These are phyloP conservation scores for Ernsta delagoae DNA, from an alignment of 2,888 invertebrate genomes.

Conservation along the genomic window DNA sequence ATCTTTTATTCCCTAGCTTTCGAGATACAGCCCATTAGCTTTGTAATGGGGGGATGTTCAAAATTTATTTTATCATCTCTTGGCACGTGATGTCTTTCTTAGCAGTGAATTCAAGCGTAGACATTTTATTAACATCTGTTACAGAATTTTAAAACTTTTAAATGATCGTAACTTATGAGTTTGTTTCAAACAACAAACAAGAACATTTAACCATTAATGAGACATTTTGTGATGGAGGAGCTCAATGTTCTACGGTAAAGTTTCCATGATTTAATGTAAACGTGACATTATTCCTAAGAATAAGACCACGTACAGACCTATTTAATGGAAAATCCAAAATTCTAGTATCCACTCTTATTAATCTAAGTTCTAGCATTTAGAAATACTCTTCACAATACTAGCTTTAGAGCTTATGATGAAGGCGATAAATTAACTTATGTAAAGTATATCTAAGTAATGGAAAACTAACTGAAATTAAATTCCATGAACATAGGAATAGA, in stretches of 20 bases:
- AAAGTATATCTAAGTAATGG: no score
- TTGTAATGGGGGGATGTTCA: constrained; percentile 79
- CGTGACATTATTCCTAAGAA: no score
- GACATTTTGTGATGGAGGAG: background rate
- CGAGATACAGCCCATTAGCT: constrained; percentile 83
- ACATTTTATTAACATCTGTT: constrained; percentile 40
- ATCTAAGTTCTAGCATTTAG: no score
- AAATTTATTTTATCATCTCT: constrained; percentile 84
- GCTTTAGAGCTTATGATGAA: no score
- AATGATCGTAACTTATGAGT: constrained; percentile 4
- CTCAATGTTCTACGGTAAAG: background rate
- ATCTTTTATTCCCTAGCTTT: constrained; percentile 82
- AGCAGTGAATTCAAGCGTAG: constrained; percentile 49
- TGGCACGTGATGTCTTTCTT: constrained; percentile 82
- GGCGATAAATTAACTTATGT: no score
- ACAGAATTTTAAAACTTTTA: constrained; percentile 31
- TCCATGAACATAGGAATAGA: background rate
- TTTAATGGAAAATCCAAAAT: no score
- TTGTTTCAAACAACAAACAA: constrained; percentile 2
- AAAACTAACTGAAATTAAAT: no score
- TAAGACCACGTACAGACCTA: no score
- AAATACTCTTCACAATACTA: no score
- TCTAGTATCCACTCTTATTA: no score
- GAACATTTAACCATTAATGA: background rate
- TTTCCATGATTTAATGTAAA: background rate